These are phyloP conservation scores for Crotalus horridus DNA, from an alignment of 2,113 vertebrate genomes.

Conservation along the genomic window DNA sequence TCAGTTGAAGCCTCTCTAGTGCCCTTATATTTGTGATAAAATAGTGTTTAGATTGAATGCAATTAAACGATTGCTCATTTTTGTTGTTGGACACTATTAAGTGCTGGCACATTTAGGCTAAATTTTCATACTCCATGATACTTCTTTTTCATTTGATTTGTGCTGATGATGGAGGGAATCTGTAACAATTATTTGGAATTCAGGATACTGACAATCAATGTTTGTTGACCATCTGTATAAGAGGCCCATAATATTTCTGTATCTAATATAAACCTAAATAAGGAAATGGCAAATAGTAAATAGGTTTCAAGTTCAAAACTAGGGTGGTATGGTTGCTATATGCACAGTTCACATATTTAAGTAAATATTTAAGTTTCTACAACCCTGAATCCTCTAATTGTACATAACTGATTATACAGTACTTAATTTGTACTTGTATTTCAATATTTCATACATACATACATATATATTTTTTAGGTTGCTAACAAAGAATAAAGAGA, in stretches of 20 bases:
- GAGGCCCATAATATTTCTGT: not conserved
- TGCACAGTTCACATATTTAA: not conserved
- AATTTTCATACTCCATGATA: not conserved
- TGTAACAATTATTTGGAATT: not conserved
- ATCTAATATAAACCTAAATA: not conserved
- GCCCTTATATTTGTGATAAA: not conserved
- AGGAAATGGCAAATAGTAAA: not conserved
- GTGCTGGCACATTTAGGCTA: not conserved
- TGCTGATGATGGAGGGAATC: not conserved
- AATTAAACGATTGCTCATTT: not conserved
- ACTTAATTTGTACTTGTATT: not conserved
- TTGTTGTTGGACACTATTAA: not conserved
- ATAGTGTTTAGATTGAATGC: not conserved
- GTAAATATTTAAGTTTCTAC: not conserved
- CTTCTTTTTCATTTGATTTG: not conserved
- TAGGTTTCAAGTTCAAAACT: not conserved
- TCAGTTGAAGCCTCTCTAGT: not conserved
- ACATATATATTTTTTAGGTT: no score
- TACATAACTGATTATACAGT: not conserved
- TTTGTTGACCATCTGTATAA: not conserved
- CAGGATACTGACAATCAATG: not conserved
- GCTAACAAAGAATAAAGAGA: no score
- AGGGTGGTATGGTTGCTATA: not conserved
- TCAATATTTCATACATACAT: not conserved
- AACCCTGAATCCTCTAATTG: not conserved